Evolutionary conservation across 1,140 invertebrate genomes (phyloP).

Genomic region (Lepeophtheirus salmonis): DNA sequence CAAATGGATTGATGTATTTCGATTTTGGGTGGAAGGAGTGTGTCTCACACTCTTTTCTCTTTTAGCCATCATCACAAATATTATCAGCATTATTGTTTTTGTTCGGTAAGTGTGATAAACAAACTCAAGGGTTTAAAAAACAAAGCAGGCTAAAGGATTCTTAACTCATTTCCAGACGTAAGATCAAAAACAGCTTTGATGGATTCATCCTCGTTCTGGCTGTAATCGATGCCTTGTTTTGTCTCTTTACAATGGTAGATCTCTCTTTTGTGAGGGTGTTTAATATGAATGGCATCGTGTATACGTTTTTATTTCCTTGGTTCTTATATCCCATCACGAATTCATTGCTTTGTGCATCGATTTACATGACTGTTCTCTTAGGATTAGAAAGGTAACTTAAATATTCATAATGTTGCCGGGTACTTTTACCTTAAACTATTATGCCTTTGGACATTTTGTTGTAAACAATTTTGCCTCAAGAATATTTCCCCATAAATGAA

Average conservation of each 20-base stretch:
- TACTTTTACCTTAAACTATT: too few relatives aligned
- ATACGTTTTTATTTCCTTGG: not conserved
- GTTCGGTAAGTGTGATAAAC: not conserved
- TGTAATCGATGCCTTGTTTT: constrained; percentile 3
- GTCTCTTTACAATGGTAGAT: not conserved
- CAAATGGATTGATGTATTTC: too few relatives aligned
- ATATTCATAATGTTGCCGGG: too few relatives aligned
- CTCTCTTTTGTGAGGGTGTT: not conserved
- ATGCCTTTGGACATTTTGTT: too few relatives aligned
- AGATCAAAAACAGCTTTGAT: constrained; percentile 8
- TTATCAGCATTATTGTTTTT: constrained; percentile 1
- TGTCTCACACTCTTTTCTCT: not conserved
- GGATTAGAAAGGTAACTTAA: constrained; percentile 1
- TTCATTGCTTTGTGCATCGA: not conserved
- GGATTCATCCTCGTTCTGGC: not conserved
- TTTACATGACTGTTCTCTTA: constrained; percentile 5
- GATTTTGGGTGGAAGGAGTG: constrained; percentile 8
- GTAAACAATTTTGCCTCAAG: too few relatives aligned
- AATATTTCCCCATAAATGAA: too few relatives aligned
- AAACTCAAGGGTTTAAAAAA: not conserved
- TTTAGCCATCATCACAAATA: not conserved
- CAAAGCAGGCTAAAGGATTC: not conserved
- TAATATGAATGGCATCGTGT: not conserved
- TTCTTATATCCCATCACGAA: constrained; percentile 4
- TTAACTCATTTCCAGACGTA: not conserved